phyloP scores from a whole-genome alignment of 2,113 vertebrate genomes.

The Penelope pileata region DNA sequence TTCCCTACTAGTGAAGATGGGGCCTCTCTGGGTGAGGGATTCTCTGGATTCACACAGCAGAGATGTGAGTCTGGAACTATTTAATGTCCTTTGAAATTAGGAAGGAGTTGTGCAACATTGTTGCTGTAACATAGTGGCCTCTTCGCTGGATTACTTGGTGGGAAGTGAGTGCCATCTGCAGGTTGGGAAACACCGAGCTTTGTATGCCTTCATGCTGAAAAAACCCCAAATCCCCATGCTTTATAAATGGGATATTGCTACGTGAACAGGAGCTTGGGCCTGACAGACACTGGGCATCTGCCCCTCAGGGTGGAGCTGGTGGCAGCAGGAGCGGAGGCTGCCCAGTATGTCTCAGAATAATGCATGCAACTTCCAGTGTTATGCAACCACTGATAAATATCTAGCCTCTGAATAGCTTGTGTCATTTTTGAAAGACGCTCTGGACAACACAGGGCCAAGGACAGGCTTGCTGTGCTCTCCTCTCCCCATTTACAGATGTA shows the following conservation, averaged over 20 bases:
- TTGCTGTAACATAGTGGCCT: not conserved
- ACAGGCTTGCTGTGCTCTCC: not conserved
- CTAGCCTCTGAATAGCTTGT: not conserved
- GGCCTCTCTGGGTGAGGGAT: not conserved
- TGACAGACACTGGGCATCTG: not conserved
- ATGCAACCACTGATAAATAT: not conserved
- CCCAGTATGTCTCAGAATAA: not conserved
- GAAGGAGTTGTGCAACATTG: not conserved
- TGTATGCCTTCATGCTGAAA: not conserved
- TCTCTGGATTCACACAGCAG: not conserved
- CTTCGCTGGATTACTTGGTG: not conserved
- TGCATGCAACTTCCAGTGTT: too few relatives aligned
- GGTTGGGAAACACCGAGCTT: not conserved
- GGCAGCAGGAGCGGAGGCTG: not conserved
- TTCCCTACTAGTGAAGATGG: not conserved
- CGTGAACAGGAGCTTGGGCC: not conserved
- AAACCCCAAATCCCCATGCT: accelerated
- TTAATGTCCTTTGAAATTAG: not conserved
- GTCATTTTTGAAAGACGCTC: not conserved
- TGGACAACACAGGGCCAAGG: not conserved
- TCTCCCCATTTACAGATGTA: not conserved
- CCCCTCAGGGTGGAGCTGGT: not conserved
- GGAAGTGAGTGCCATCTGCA: slow-evolving; percentile 58
- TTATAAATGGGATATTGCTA: not conserved
- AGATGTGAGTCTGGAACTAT: not conserved